phyloP scores from a whole-genome alignment of 2,113 vertebrate species.

The Cavia porcellus region DNA sequence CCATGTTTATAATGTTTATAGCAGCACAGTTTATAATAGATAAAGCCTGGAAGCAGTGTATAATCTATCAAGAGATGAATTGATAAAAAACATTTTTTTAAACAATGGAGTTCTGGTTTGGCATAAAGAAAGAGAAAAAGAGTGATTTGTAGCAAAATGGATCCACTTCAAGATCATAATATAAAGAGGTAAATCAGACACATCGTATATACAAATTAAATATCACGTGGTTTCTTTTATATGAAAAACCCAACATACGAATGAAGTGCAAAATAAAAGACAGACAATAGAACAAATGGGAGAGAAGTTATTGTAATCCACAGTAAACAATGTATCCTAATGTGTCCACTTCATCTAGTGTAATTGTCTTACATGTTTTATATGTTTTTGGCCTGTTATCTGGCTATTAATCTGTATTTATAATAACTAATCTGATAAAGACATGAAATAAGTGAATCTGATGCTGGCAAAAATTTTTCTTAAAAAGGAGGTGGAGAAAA shows the following conservation, averaged over 20 bases:
- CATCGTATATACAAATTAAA: neutral
- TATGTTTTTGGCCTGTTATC: neutral
- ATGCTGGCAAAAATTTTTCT: neutral
- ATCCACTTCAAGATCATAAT: neutral
- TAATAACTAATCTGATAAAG: neutral
- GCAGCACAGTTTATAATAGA: neutral
- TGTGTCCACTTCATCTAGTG: neutral
- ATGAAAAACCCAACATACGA: neutral
- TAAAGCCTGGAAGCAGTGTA: neutral
- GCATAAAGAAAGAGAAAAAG: neutral
- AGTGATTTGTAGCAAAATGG: neutral
- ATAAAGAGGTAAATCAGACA: neutral
- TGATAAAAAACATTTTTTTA: neutral
- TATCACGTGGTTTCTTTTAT: neutral
- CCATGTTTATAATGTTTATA: neutral
- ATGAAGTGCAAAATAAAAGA: neutral
- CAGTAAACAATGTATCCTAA: neutral
- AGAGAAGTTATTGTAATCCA: neutral
- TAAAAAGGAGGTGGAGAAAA: neutral
- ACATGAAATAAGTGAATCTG: neutral
- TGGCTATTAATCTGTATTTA: neutral
- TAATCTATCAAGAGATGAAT: neutral
- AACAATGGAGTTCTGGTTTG: neutral
- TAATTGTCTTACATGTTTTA: neutral
- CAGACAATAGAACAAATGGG: neutral